phyloP scores from a whole-genome alignment of 2,113 vertebrate species.

The Cygnus buccinator region DNA sequence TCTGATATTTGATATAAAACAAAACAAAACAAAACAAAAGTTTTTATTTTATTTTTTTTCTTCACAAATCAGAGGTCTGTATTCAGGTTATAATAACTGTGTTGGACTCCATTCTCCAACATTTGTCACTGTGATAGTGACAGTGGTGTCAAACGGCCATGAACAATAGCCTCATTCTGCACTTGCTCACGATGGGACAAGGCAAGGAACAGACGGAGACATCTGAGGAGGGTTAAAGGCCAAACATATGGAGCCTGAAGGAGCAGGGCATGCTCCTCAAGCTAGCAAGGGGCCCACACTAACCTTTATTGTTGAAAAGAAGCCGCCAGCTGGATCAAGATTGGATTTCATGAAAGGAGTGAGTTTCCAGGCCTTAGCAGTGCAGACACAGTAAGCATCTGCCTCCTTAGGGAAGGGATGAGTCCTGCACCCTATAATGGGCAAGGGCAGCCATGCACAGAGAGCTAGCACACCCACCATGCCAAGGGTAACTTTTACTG shows the following conservation, averaged over 20 bases:
- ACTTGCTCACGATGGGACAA: fast-evolving
- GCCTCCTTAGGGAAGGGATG: slow-evolving; percentile 53
- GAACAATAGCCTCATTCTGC: background rate
- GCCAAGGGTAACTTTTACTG: background rate
- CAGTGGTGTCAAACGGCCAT: background rate
- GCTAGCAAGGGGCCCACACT: background rate
- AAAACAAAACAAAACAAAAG: background rate
- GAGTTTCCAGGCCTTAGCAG: background rate
- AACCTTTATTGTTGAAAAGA: slow-evolving; percentile 39
- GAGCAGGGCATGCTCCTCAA: background rate
- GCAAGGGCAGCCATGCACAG: background rate
- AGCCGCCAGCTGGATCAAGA: slow-evolving; percentile 62
- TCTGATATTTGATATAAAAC: background rate
- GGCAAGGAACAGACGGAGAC: background rate
- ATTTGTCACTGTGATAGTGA: fast-evolving
- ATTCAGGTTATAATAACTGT: background rate
- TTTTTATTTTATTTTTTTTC: background rate
- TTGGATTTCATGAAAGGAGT: slow-evolving; percentile 40
- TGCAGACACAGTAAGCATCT: slow-evolving; percentile 11
- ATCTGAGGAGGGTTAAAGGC: slow-evolving; percentile 41
- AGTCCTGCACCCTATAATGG: background rate
- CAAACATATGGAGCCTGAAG: slow-evolving; percentile 43
- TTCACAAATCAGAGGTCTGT: background rate
- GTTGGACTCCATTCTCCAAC: background rate
- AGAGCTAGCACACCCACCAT: background rate